phyloP scores from a whole-genome alignment of 2,888 invertebrate species.

The Prostheceraeus crozeri region DNA sequence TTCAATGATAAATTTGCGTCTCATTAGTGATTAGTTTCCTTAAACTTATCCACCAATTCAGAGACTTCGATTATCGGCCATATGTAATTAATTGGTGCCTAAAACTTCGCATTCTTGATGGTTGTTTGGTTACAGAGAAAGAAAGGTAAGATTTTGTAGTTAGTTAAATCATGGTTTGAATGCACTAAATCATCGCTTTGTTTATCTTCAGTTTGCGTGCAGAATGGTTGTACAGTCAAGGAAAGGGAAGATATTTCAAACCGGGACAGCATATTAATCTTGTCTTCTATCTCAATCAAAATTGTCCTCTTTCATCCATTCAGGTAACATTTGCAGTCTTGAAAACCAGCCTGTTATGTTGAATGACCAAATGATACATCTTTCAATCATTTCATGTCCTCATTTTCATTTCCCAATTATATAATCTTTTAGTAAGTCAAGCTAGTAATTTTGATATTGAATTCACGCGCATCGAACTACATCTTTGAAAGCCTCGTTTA shows the following conservation, averaged over 20 bases:
- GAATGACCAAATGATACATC: too few relatives aligned
- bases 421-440: too few relatives aligned
- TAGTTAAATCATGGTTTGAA: constrained; percentile 17
- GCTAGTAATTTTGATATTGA: too few relatives aligned
- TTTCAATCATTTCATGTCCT: too few relatives aligned
- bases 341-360: too few relatives aligned
- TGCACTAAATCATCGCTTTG: constrained; percentile 1
- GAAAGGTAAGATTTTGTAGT: constrained; percentile 67
- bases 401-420: too few relatives aligned
- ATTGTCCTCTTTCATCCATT: constrained; percentile 63
- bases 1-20: too few relatives aligned
- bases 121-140: constrained; percentile 76
- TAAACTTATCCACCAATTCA: too few relatives aligned
- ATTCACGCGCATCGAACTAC: too few relatives aligned
- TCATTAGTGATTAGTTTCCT: too few relatives aligned
- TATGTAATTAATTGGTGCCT: constrained; percentile 87
- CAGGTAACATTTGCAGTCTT: neutral
- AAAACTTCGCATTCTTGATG: constrained; percentile 76
- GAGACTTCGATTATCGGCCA: constrained; percentile 68
- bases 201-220: constrained; percentile 68
- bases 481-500: too few relatives aligned
- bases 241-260: constrained; percentile 77
- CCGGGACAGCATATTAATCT: constrained; percentile 72
- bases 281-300: constrained; percentile 72
- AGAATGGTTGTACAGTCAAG: constrained; percentile 90